phyloP scores from a whole-genome alignment of 2,888 invertebrate species.

The Pristionchus arcanus region DNA sequence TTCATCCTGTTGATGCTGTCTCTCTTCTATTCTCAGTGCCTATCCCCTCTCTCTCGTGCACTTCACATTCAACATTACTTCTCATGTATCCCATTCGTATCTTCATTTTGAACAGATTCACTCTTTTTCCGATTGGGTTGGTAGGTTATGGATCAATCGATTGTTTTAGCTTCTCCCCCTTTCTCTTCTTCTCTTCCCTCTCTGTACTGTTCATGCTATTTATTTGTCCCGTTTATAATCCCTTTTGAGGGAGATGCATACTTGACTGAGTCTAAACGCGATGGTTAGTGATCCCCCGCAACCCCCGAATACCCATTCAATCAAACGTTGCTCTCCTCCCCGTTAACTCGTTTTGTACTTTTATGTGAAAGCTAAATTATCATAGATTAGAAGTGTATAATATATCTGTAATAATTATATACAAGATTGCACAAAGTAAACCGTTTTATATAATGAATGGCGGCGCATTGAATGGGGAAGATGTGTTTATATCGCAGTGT shows the following conservation, averaged over 20 bases:
- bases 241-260: constrained; percentile 47
- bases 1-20: neutral
- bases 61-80: constrained; percentile 28
- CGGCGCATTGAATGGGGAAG: neutral
- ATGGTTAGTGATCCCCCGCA: constrained; percentile 29
- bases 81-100: constrained; percentile 49
- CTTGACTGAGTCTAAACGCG: neutral
- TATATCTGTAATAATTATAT: constrained; percentile 51
- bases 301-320: constrained; percentile 14
- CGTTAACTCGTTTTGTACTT: constrained; percentile 32
- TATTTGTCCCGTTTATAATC: constrained; percentile 40
- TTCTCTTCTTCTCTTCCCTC: neutral
- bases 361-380: constrained; percentile 50
- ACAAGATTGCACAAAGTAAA: constrained; percentile 49
- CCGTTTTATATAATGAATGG: constrained; percentile 12
- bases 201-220: constrained; percentile 35
- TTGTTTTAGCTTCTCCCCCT: neutral
- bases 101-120: neutral
- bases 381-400: constrained; percentile 46
- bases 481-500: constrained; percentile 47
- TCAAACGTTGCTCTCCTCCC: constrained; percentile 27
- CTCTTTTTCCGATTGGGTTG: constrained; percentile 38
- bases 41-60: neutral
- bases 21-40: constrained; percentile 42
- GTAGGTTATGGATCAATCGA: constrained; percentile 41